These are phyloP conservation scores for Gasterosteus nipponicus DNA, from an alignment of 2,113 vertebrate genomes.

Conservation along the genomic window DNA sequence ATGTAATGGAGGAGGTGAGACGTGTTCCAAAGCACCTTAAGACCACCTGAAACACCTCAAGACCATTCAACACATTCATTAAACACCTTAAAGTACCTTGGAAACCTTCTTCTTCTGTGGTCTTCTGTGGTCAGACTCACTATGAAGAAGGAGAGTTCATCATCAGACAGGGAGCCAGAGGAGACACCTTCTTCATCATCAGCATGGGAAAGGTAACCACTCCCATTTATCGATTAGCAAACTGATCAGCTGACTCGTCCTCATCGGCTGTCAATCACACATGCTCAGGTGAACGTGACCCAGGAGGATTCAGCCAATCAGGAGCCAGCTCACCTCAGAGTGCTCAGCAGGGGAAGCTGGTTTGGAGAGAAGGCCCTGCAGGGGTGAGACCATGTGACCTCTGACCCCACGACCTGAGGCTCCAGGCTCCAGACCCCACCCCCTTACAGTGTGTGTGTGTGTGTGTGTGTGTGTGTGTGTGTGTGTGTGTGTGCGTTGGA, in stretches of 20 bases:
- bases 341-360: slow-evolving; percentile 70
- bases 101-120: too few species aligned
- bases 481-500: slow-evolving; percentile 20
- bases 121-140: slow-evolving; percentile 85
- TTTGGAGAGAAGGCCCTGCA: slow-evolving; percentile 72
- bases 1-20: slow-evolving; percentile 96
- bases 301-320: slow-evolving; percentile 59
- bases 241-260: background rate
- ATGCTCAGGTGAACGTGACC: slow-evolving; percentile 67
- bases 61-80: background rate
- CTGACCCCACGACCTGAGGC: background rate
- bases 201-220: slow-evolving; percentile 91
- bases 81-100: background rate
- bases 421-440: background rate
- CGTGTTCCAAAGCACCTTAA: too few species aligned
- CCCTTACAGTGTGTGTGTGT: background rate
- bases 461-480: slow-evolving; percentile 13
- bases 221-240: background rate
- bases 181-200: slow-evolving; percentile 99
- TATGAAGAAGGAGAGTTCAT: slow-evolving; percentile 98
- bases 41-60: background rate
- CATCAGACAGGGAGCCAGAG: slow-evolving; percentile 96
- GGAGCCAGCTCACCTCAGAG: slow-evolving; percentile 53
- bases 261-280: background rate
- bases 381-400: slow-evolving; percentile 57